These are phyloP conservation scores for Perdita meconis DNA, from an alignment of 2,888 invertebrate species.

Conservation along the genomic window DNA sequence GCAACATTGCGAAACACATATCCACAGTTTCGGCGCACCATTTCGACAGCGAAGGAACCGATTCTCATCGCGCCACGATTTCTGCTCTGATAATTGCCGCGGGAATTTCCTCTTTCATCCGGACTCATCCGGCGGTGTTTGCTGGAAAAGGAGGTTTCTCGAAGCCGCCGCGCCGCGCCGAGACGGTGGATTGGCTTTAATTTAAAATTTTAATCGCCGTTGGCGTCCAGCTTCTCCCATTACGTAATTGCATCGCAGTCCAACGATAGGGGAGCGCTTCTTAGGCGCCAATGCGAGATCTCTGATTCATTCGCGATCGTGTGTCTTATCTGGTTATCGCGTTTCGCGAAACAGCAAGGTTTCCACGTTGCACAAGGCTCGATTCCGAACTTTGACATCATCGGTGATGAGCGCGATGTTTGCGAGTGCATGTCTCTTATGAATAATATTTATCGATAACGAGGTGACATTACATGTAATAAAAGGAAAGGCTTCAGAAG, in stretches of 20 bases:
- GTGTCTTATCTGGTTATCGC: slow-evolving; percentile 26
- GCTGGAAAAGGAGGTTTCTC: background rate
- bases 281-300: background rate
- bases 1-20: background rate
- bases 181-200: slow-evolving; percentile 65
- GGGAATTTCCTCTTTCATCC: background rate
- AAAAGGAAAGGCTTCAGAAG: too few species aligned
- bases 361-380: background rate
- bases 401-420: too few species aligned
- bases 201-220: slow-evolving; percentile 64
- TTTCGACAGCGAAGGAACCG: too few species aligned
- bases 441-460: too few species aligned
- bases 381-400: background rate
- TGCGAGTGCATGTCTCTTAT: too few species aligned
- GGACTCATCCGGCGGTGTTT: background rate
- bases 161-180: slow-evolving; percentile 44
- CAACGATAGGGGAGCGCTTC: slow-evolving; percentile 17
- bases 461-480: too few species aligned
- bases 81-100: background rate
- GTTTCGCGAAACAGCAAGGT: background rate
- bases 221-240: slow-evolving; percentile 19
- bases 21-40: too few species aligned
- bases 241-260: slow-evolving; percentile 27
- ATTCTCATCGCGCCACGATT: background rate
- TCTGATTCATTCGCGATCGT: slow-evolving; percentile 3